Evolutionary conservation across 2,888 invertebrate genomes (phyloP), one percentile per base, ranked within the genome.

Genomic region (Hirtodrosophila alboralis): DNA sequence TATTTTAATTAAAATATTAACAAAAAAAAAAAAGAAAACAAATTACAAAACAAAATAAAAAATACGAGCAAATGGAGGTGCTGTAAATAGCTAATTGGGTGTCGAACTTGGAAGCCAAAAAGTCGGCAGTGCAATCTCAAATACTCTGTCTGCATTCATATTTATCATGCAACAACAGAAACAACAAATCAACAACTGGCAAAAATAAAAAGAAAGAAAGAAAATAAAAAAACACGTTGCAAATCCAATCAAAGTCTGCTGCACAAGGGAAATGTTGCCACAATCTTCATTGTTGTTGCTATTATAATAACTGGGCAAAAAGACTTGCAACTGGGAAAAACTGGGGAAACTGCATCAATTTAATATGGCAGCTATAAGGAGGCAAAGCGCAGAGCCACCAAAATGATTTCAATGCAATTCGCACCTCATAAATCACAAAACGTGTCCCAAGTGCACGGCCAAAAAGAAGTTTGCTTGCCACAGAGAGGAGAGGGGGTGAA

Each of bases 361-460:
- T 83, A 84, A 84, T 81, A 51, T 75, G 75, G 73, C 68, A 64
- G 56, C 52, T 37, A 49, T 30, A 31, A 26, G 53, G 26, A 34
- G 31, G 36, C 43, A 48, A 16, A 48, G 51, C 23, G 41, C n/a
- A 21, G 36, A 6, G 31, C 36, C 57, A n/a, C 67, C 57, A 59
- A 83, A 87, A 79, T 84, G 83, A 81, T 87, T 88, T 88, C 84
- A 84, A 84, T 88, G 86, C 88, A 89, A 89, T 89, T 89, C 87
- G 85, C 89, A 89, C 89, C 89, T 89, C 88, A 89, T 89, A 90
- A 89, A 89, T 89, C 90, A 88, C 86, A 86, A 90, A 88, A 88
- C 89, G 89, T 90, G 89, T 87, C 89, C 84, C 83, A 80, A 88
- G 87, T 79, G 79, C 76, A 84, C 47, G 63, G 61, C 72, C 47